Percentiles rank a stretch among this genome's conserved stretches.
Evolutionary conservation across 92 coral and sea anemone genomes (phyloP).

Genomic region (Zoanthus sansibaricus): DNA sequence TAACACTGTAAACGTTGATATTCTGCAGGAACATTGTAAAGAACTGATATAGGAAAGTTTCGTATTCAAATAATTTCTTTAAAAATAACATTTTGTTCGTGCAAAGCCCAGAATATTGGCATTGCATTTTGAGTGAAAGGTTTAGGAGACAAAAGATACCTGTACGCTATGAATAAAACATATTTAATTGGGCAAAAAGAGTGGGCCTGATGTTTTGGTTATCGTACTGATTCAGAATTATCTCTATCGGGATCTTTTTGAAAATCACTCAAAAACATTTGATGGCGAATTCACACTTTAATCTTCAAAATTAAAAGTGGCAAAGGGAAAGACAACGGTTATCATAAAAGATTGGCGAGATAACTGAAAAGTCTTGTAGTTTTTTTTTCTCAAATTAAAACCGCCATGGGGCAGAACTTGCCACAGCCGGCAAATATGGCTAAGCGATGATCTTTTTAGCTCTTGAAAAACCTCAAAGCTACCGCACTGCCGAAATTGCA

Average conservation of each 20-base stretch:
- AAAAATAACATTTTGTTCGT: not conserved
- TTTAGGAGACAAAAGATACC: slow-evolving; percentile 59
- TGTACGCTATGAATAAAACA: slow-evolving; percentile 81
- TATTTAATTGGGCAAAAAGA: slow-evolving; percentile 61
- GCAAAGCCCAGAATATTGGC: not conserved
- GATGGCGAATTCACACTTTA: slow-evolving; percentile 61
- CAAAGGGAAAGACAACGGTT: slow-evolving; percentile 59
- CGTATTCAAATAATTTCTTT: slow-evolving; percentile 5
- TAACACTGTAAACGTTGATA: slow-evolving; percentile 9
- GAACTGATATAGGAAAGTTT: not conserved
- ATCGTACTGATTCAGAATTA: slow-evolving; percentile 56
- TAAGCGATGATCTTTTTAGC: slow-evolving; percentile 46
- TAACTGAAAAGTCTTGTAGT: slow-evolving; percentile 16
- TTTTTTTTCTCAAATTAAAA: slow-evolving; percentile 44
- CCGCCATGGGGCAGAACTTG: slow-evolving; percentile 42
- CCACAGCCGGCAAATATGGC: slow-evolving; percentile 45
- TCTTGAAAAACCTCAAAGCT: slow-evolving; percentile 53
- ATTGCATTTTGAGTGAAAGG: slow-evolving; percentile 1
- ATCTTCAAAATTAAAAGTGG: slow-evolving; percentile 75
- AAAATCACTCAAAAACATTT: slow-evolving; percentile 57
- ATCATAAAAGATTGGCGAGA: slow-evolving; percentile 52
- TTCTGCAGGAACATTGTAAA: slow-evolving; percentile 5
- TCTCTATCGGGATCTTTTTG: slow-evolving; percentile 87
- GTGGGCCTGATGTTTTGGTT: slow-evolving; percentile 61
- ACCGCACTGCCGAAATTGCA: slow-evolving; percentile 46